Percentiles rank a stretch among this genome's conserved stretches.
phyloP scores from a whole-genome alignment of 2,888 invertebrate genomes.

The Lycophotia porphyrea region DNA sequence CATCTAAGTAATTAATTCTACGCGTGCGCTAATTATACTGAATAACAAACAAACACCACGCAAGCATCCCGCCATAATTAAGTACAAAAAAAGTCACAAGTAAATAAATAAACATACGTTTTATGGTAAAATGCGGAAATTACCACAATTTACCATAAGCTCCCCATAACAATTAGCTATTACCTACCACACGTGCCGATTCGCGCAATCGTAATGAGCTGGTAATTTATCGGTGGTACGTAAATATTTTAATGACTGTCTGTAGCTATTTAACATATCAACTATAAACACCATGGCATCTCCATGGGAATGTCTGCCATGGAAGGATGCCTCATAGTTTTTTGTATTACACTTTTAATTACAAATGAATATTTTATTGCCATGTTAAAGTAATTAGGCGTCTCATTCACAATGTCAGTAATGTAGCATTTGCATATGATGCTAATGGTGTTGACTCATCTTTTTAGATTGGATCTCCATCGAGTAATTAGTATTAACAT shows the following conservation, averaged over 20 bases:
- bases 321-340: conserved; percentile 18
- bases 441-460: conserved; percentile 36
- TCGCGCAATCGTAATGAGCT: conserved; percentile 27
- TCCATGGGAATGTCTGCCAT: conserved; percentile 25
- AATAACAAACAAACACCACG: conserved; percentile 38
- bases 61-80: conserved; percentile 20
- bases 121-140: conserved; percentile 32
- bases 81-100: conserved; percentile 21
- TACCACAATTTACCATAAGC: conserved; percentile 50
- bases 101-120: conserved; percentile 30
- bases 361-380: conserved; percentile 25
- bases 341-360: conserved; percentile 33
- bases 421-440: conserved; percentile 38
- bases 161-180: conserved; percentile 19
- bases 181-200: conserved; percentile 50
- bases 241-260: conserved; percentile 34
- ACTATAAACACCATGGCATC: conserved; percentile 28
- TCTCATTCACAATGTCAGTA: conserved; percentile 14
- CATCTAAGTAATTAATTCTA: conserved; percentile 23
- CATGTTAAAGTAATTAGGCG: conserved; percentile 38
- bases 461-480: conserved; percentile 42
- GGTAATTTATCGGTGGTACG: conserved; percentile 33
- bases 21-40: conserved; percentile 35
- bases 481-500: conserved; percentile 31
- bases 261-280: conserved; percentile 24